phyloP scores from a whole-genome alignment of 2,113 vertebrate genomes.

The Pica pica region DNA sequence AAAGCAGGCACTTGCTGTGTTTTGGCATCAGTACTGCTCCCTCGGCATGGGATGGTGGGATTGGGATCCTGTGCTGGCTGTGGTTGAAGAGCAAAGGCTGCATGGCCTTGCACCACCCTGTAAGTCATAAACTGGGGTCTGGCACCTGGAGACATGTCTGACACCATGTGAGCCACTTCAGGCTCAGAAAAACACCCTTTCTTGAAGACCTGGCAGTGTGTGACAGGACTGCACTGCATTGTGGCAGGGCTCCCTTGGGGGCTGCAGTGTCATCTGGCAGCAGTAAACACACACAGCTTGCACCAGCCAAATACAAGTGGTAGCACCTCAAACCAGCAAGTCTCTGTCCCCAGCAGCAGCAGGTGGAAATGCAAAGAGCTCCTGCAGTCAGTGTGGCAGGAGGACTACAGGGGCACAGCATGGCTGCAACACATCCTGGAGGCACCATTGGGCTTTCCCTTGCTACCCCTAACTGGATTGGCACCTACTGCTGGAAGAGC shows the following conservation, averaged over 20 bases:
- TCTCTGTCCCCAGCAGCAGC: not conserved
- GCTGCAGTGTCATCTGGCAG: not conserved
- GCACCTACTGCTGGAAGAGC: not conserved
- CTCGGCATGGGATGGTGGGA: rapidly evolving
- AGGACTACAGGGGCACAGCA: not conserved
- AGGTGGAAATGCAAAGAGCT: not conserved
- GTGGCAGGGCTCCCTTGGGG: not conserved
- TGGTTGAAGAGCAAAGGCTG: not conserved
- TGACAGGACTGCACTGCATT: rapidly evolving
- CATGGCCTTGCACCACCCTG: not conserved
- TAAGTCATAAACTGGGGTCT: not conserved
- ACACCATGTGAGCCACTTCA: no score
- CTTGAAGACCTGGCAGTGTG: not conserved
- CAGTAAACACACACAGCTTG: not conserved
- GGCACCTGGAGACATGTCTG: not conserved
- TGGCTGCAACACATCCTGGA: not conserved
- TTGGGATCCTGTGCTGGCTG: not conserved
- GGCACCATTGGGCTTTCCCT: not conserved
- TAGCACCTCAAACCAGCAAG: not conserved
- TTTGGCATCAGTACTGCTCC: not conserved
- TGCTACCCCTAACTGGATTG: rapidly evolving
- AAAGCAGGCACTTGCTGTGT: not conserved
- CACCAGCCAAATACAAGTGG: no score
- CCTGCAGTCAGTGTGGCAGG: not conserved
- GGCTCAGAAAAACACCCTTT: not conserved